phyloP scores from a whole-genome alignment of 2,797 vertebrate species.

The Smutsia gigantea region DNA sequence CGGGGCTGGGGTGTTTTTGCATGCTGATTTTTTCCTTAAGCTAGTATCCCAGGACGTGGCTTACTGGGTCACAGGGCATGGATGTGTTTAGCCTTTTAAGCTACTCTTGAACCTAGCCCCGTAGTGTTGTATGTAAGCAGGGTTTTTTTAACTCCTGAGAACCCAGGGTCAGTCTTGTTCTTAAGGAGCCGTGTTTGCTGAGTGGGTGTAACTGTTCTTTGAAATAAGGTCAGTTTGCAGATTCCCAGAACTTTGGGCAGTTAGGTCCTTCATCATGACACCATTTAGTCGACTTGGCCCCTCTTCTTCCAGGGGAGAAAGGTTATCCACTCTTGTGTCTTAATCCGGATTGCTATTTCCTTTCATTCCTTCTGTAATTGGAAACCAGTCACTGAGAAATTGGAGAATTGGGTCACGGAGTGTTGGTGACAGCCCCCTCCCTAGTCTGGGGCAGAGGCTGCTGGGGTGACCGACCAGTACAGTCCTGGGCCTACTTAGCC shows the following conservation, averaged over 20 bases:
- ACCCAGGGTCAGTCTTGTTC: not conserved
- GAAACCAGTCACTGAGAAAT: not conserved
- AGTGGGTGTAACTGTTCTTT: not conserved
- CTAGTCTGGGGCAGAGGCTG: not conserved
- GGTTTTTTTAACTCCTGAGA: not conserved
- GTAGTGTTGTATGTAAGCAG: not conserved
- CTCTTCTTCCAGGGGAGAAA: not conserved
- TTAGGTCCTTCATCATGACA: accelerated
- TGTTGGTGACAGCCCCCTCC: not conserved
- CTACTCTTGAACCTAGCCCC: not conserved
- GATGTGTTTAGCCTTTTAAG: not conserved
- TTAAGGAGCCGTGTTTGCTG: not conserved
- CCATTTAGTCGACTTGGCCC: not conserved
- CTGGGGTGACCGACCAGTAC: not conserved
- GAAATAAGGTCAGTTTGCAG: not conserved
- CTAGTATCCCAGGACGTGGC: not conserved
- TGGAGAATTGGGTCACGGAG: not conserved
- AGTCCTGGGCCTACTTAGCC: not conserved
- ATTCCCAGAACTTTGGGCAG: not conserved
- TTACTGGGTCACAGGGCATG: not conserved
- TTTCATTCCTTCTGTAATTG: not conserved
- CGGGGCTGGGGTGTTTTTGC: not conserved
- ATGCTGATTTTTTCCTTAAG: not conserved
- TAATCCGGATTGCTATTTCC: not conserved
- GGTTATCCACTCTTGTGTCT: not conserved